These are phyloP conservation scores for Hyposoter didymator DNA, from an alignment of 2,888 invertebrate species.

Conservation along the genomic window DNA sequence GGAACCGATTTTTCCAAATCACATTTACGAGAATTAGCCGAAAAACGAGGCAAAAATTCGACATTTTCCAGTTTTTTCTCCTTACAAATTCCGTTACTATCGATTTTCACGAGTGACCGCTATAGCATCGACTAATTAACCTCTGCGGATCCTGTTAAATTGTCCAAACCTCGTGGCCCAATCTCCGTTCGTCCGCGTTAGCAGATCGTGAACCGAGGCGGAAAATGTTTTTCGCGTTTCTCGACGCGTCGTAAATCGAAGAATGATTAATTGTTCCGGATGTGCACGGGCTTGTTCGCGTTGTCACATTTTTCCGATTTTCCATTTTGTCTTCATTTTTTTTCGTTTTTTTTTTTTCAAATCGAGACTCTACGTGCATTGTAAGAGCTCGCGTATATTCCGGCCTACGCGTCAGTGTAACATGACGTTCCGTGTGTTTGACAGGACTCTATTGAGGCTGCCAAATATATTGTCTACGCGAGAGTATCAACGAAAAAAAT, in stretches of 20 bases:
- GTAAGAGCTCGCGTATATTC: conserved; percentile 38
- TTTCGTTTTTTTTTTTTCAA: no score
- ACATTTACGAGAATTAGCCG: not conserved
- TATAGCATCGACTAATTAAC: conserved; percentile 66
- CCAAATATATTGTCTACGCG: not conserved
- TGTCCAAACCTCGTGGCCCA: not conserved
- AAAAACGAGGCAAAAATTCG: not conserved
- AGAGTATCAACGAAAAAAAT: conserved; percentile 3
- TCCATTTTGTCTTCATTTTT: conserved; percentile 17
- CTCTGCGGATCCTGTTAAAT: conserved; percentile 47
- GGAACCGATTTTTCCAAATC: not conserved
- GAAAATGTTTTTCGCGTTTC: conserved; percentile 52
- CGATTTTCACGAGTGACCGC: conserved; percentile 2
- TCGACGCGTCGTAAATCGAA: conserved; percentile 62
- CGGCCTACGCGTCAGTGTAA: conserved; percentile 36
- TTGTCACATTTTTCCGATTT: conserved; percentile 27
- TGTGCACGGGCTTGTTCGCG: conserved; percentile 19
- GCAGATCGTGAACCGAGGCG: not conserved
- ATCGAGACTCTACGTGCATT: conserved; percentile 27
- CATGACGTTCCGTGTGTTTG: conserved; percentile 44
- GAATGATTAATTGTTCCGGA: conserved; percentile 58
- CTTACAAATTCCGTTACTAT: not conserved
- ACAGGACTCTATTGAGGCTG: conserved; percentile 22
- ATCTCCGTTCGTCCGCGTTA: conserved; percentile 1
- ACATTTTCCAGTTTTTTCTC: not conserved